Percentiles rank a stretch among this genome's conserved stretches.
Evolutionary conservation across 1,140 invertebrate species (phyloP).

Genomic region (Coenobita brevimanus): DNA sequence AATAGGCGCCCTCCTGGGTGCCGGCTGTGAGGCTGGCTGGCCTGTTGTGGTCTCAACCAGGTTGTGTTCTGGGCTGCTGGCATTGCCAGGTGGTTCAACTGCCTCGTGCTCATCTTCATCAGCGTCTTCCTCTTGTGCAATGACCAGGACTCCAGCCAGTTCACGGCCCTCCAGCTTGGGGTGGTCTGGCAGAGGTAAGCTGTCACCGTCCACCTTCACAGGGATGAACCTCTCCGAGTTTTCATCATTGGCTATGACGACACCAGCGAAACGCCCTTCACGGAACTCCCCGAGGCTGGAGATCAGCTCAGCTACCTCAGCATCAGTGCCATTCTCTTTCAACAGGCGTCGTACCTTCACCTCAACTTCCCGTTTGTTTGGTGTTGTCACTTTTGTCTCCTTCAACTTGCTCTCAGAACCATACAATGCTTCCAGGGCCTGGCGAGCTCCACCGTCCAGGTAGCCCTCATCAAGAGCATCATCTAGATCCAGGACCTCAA

Average conservation of each 20-base stretch:
- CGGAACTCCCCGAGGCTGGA: constrained; percentile 13
- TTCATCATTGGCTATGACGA: constrained; percentile 48
- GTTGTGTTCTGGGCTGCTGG: constrained; percentile 40
- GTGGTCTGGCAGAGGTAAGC: constrained; percentile 56
- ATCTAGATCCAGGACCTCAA: constrained; percentile 63
- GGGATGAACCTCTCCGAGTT: constrained; percentile 49
- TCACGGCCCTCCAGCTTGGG: constrained; percentile 52
- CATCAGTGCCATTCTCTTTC: constrained; percentile 1
- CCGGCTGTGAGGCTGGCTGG: not conserved
- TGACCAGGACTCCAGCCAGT: constrained; percentile 62
- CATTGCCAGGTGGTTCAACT: constrained; percentile 16
- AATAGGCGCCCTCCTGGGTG: not conserved
- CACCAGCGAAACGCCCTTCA: constrained; percentile 52
- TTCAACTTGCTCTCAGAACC: constrained; percentile 47
- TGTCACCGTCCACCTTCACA: constrained; percentile 47
- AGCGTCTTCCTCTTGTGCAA: constrained; percentile 22
- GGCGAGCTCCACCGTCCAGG: constrained; percentile 39
- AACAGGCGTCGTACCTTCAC: constrained; percentile 47
- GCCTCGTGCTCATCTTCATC: not conserved
- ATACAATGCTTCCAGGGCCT: constrained; percentile 58
- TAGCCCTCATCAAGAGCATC: constrained; percentile 46
- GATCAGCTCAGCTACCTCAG: constrained; percentile 21
- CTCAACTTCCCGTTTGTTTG: constrained; percentile 30
- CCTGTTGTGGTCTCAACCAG: constrained; percentile 22
- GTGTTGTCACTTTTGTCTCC: constrained; percentile 33